phyloP scores from a whole-genome alignment of 2,797 vertebrate genomes.

The Falco cherrug region DNA sequence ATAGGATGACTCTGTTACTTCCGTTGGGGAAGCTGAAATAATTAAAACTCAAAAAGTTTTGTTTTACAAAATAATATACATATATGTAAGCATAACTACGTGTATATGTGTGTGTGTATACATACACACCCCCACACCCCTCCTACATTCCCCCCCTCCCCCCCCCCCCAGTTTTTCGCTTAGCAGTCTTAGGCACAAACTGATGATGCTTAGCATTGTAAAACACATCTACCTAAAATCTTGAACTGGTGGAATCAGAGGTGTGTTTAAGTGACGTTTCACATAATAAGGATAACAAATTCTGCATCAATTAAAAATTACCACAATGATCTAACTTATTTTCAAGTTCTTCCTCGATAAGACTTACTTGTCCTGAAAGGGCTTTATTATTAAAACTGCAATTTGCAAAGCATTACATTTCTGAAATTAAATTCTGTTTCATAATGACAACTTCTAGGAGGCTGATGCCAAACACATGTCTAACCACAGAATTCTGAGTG shows the following conservation, averaged over 20 bases:
- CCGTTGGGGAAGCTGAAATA: neutral
- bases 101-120: fast-evolving
- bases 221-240: neutral
- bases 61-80: neutral
- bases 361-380: neutral
- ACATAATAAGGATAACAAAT: neutral
- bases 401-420: neutral
- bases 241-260: neutral
- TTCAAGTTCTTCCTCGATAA: neutral
- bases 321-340: neutral
- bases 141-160: neutral
- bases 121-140: neutral
- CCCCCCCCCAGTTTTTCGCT: neutral
- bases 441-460: neutral
- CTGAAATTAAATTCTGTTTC: neutral
- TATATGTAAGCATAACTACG: fast-evolving
- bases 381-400: neutral
- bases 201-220: neutral
- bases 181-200: neutral
- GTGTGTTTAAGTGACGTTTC: neutral
- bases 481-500: neutral
- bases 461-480: neutral
- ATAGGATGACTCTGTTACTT: neutral
- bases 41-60: neutral
- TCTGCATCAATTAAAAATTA: neutral